These are phyloP conservation scores for Tetragnatha montana DNA, from an alignment of 2,888 invertebrate genomes.

Conservation along the genomic window DNA sequence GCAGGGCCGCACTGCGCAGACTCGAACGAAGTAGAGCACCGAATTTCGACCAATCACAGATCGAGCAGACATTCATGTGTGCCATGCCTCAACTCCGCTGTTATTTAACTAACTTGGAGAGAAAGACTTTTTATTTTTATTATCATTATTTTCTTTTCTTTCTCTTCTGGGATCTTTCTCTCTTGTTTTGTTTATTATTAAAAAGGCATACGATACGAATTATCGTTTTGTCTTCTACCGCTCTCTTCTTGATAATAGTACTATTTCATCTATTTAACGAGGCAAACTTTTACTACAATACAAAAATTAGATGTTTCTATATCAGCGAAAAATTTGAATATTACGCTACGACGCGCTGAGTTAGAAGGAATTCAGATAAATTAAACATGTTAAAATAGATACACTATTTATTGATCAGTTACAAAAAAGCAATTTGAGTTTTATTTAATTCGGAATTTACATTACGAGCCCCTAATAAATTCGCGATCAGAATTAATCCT, in stretches of 20 bases:
- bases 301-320: no score
- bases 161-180: not conserved
- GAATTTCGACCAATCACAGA: conserved; percentile 65
- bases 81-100: conserved; percentile 53
- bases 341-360: no score
- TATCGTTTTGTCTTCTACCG: conserved; percentile 20
- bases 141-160: not conserved
- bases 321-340: no score
- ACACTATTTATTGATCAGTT: no score
- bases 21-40: conserved; percentile 66
- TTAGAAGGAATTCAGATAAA: no score
- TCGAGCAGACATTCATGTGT: conserved; percentile 61
- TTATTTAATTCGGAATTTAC: no score
- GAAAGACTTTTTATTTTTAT: conserved; percentile 53
- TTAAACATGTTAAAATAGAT: no score
- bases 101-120: conserved; percentile 68
- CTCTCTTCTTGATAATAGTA: conserved; percentile 6
- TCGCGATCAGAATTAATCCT: no score
- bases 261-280: conserved; percentile 19
- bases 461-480: no score
- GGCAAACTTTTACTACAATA: conserved; percentile 14
- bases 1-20: conserved; percentile 30
- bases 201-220: conserved; percentile 13
- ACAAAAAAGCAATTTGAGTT: no score
- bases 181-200: conserved; percentile 33